These are phyloP conservation scores for Solenopsis invicta DNA, from an alignment of 1,140 invertebrate genomes.

Conservation along the genomic window DNA sequence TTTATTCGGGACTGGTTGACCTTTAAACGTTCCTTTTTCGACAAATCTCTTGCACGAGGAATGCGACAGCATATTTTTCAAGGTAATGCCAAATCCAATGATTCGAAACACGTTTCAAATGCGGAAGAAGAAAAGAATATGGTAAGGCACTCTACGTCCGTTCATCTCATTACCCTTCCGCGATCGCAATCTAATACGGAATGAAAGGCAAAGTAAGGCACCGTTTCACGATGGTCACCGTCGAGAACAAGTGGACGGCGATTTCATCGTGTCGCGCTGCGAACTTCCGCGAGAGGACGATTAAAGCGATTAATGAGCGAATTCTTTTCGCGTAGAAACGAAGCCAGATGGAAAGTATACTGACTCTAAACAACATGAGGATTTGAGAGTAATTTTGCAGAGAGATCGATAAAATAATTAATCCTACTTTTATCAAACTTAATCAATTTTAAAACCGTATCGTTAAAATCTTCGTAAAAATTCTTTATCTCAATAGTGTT, in stretches of 20 bases:
- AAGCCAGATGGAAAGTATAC: not conserved
- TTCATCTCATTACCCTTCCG: constrained; percentile 60
- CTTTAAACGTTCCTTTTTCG: not conserved
- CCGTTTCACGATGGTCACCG: constrained; percentile 50
- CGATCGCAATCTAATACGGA: constrained; percentile 63
- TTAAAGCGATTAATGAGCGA: constrained; percentile 72
- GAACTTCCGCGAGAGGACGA: constrained; percentile 67
- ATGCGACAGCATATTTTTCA: not conserved
- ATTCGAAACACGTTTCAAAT: constrained; percentile 28
- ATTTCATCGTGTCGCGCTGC: constrained; percentile 55
- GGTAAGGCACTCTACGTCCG: constrained; percentile 12
- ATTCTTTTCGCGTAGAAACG: constrained; percentile 8
- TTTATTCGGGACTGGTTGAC: not conserved
- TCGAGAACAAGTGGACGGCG: constrained; percentile 45
- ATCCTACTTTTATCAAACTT: not conserved
- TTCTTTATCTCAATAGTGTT: not conserved
- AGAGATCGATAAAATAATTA: not conserved
- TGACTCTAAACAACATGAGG: not conserved
- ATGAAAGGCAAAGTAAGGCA: constrained; percentile 55
- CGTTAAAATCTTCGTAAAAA: not conserved
- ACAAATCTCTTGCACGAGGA: not conserved
- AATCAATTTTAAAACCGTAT: not conserved
- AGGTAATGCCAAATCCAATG: not conserved
- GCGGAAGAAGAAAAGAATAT: constrained; percentile 21
- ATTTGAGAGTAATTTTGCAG: not conserved